phyloP scores from a whole-genome alignment of 2,888 invertebrate species.

The Metallyticus violacea region DNA sequence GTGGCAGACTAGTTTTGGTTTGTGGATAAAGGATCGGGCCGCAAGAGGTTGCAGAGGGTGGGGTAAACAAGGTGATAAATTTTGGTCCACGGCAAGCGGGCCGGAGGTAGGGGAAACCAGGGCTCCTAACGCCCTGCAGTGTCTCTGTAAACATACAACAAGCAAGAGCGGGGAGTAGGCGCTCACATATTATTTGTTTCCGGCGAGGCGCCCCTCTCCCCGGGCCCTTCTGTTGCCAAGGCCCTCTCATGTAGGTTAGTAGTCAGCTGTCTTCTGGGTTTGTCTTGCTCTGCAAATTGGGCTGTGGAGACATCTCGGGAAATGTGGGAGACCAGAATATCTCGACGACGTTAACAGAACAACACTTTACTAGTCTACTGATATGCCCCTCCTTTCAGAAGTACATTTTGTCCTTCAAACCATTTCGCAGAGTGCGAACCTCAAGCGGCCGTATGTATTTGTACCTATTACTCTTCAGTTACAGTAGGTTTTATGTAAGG shows the following conservation, averaged over 20 bases:
- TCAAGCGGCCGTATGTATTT: too few species aligned
- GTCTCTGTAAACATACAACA: not conserved
- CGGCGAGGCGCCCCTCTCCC: too few species aligned
- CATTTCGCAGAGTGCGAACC: not conserved
- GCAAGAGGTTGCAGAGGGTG: not conserved
- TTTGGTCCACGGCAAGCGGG: not conserved
- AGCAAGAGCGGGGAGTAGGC: not conserved
- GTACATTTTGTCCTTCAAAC: not conserved
- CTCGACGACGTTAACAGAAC: too few species aligned
- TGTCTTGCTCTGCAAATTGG: not conserved
- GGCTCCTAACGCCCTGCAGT: not conserved
- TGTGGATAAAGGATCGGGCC: not conserved
- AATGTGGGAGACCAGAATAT: not conserved
- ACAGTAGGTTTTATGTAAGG: too few species aligned
- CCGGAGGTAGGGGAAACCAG: not conserved
- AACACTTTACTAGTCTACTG: not conserved
- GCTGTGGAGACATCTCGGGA: not conserved
- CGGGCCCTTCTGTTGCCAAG: too few species aligned
- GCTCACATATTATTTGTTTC: not conserved
- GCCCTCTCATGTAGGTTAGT: too few species aligned
- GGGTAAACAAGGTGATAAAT: slow-evolving; percentile 7
- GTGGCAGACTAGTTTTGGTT: not conserved
- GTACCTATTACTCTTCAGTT: too few species aligned
- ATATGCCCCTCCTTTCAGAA: not conserved
- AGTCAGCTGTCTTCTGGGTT: not conserved